phyloP scores from a whole-genome alignment of 2,113 vertebrate genomes.

The Phalacrocorax aristotelis region DNA sequence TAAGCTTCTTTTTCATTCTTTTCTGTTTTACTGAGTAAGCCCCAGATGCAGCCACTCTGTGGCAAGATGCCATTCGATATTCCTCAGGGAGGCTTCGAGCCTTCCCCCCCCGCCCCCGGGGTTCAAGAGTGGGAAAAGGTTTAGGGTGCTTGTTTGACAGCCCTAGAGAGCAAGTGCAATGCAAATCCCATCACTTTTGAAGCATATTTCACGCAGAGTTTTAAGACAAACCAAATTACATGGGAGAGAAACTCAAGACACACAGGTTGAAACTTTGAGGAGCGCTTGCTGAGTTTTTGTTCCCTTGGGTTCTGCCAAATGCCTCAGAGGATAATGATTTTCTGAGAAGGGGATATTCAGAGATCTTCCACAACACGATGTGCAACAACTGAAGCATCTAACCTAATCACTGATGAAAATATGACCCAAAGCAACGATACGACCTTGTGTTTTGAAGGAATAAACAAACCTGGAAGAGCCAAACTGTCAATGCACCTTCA shows the following conservation, averaged over 20 bases:
- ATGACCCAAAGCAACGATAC: neutral
- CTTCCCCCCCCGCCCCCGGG: neutral
- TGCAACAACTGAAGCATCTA: neutral
- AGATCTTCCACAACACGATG: neutral
- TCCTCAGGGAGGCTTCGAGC: neutral
- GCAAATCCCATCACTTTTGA: neutral
- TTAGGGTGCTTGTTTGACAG: neutral
- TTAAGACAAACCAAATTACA: neutral
- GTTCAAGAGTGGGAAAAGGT: neutral
- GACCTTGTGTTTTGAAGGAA: neutral
- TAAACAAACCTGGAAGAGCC: neutral
- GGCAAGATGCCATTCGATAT: neutral
- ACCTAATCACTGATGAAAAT: neutral
- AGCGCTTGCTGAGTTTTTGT: fast-evolving
- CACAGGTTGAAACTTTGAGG: fast-evolving
- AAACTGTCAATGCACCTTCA: neutral
- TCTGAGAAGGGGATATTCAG: neutral
- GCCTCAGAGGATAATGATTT: neutral
- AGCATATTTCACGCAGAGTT: neutral
- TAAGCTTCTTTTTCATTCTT: neutral
- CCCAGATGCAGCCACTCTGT: neutral
- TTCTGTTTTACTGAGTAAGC: neutral
- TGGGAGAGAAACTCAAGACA: neutral
- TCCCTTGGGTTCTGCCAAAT: neutral
- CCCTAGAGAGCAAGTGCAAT: neutral